Base-by-base conservation (phyloP, 2,113 vertebrate genomes). In the Vireo altiloquus region DNA sequence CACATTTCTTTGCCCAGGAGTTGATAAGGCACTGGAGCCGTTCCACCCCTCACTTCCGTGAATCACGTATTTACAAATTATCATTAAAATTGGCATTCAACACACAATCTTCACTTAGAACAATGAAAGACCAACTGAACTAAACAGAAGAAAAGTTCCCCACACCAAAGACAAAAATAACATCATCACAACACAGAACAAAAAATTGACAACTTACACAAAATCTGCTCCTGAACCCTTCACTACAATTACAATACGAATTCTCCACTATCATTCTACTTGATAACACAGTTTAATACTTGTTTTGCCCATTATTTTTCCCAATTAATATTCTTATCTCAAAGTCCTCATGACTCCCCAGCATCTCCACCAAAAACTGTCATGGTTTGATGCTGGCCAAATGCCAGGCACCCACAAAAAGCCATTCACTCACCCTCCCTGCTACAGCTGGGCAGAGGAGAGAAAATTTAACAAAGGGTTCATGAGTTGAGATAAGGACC, bases 31-130 rank as follows among this genome's bases (percentile, higher is more conserved):
- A 1, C 60, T 9, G 17, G 15, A 65, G 47, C 60, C 0, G 3
- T 53, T 24, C 19, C 6, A 30, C 9, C 6, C 39, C 49, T 65
- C 1, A 0, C 15, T 1, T 2, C 9, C 44, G 20, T 44, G 39
- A 65, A 65, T 54, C 31, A 65, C 33, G 4, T 65, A 44, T 28
- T 54, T 19, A 35, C 24, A 25, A 35, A 65, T 53, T 35, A 42
- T 42, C 47, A 57, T 68, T 25, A 37, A 80, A 80, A 56, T 40
- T 5, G 9, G 61, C 35, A 50, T 40, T 56, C 21, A 56, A 13
- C 27, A 37, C 66, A 25, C 6, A 37, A 25, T 25, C 40, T 66
- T 56, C 33, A 46, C 21, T 56, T 56, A 31, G 16, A 80, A 37
- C 15, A 65, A 46, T 25, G 37, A 35, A 80, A 65, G 10, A 27